Conservation (phyloP, 2,113 vertebrate genomes). For the Psammodynastes pulverulentus region DNA sequence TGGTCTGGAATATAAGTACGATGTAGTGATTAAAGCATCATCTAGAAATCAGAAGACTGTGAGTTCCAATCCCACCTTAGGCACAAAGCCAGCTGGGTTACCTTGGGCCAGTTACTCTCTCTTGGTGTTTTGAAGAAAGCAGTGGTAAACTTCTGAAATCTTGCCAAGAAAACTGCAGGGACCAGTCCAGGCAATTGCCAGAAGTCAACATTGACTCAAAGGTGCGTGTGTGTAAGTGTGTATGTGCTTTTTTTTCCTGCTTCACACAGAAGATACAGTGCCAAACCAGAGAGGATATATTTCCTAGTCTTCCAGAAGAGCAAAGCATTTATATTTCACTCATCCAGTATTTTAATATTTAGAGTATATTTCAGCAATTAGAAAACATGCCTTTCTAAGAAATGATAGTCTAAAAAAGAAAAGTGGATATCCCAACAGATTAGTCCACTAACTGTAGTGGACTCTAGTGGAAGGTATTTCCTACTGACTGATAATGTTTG, state of each 20-base stretch:
- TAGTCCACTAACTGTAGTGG: background rate
- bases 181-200: background rate
- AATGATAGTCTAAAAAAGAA: background rate
- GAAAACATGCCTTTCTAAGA: background rate
- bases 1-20: background rate
- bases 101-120: background rate
- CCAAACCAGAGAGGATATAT: background rate
- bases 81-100: background rate
- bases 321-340: background rate
- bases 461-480: background rate
- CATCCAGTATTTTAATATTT: background rate
- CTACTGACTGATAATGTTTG: background rate
- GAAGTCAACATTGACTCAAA: background rate
- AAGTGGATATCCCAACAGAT: background rate
- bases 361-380: background rate
- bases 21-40: background rate
- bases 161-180: background rate
- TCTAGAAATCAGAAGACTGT: background rate
- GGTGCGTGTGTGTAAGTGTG: background rate
- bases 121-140: background rate
- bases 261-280: background rate
- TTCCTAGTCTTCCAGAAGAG: background rate
- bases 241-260: background rate
- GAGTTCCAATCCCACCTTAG: background rate
- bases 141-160: background rate